These are phyloP conservation scores for Phrynocephalus guinanensis DNA, from an alignment of 2,797 vertebrate species.

Conservation along the genomic window DNA sequence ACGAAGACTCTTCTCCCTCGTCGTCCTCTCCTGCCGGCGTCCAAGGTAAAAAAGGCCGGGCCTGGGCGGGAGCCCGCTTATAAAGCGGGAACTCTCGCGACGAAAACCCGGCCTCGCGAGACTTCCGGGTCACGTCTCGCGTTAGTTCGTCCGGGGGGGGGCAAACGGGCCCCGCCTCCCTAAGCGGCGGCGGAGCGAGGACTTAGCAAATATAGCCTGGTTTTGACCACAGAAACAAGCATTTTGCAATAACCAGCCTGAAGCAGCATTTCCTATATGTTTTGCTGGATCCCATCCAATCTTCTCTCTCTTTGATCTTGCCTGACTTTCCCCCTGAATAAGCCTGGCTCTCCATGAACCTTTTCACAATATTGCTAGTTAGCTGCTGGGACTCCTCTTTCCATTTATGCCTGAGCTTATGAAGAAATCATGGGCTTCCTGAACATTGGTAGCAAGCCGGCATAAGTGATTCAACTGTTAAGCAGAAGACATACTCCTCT, in stretches of 20 bases:
- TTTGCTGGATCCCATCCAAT: not conserved
- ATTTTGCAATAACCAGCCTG: not conserved
- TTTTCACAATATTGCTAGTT: not conserved
- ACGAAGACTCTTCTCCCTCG: too few relatives aligned
- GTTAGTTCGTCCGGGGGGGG: too few relatives aligned
- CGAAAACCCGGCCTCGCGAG: too few relatives aligned
- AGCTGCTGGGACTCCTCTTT: not conserved
- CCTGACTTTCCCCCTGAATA: not conserved
- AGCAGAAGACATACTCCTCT: not conserved
- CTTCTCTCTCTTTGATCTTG: not conserved
- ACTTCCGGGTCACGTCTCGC: too few relatives aligned
- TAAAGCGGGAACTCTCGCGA: too few relatives aligned
- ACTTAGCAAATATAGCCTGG: not conserved
- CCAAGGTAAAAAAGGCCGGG: too few relatives aligned
- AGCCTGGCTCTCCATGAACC: not conserved
- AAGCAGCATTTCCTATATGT: not conserved
- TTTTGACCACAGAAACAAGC: not conserved
- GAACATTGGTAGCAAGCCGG: not conserved
- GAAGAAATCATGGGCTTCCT: not conserved
- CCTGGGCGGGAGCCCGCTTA: too few relatives aligned
- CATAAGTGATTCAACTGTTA: not conserved
- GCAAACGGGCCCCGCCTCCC: too few relatives aligned
- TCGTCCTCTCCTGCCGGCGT: too few relatives aligned
- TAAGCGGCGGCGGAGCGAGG: too few relatives aligned
- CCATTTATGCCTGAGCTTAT: not conserved